Evolutionary conservation across 2,888 invertebrate species (phyloP).

Genomic region (Pachydiplax longipennis): DNA sequence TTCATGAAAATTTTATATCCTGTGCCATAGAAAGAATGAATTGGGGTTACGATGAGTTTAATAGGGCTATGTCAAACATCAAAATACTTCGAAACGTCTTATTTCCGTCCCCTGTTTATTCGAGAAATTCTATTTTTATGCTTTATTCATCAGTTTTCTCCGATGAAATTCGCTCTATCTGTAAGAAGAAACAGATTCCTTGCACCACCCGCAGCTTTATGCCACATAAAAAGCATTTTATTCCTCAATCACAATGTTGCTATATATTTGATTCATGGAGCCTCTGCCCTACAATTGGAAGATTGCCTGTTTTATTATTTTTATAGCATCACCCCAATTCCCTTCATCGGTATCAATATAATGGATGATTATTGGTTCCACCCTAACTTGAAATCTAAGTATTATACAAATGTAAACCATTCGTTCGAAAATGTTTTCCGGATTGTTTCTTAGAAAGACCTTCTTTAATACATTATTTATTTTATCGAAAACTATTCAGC

Average conservation of each 20-base stretch:
- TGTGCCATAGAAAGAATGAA: not conserved
- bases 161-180: not conserved
- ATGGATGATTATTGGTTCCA: not conserved
- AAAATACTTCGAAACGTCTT: not conserved
- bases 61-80: not conserved
- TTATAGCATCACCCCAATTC: not conserved
- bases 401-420: no score
- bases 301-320: not conserved
- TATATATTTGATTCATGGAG: not conserved
- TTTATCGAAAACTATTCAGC: no score
- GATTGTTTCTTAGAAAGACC: no score
- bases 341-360: not conserved
- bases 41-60: not conserved
- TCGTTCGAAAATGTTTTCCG: no score
- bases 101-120: not conserved
- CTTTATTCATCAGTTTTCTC: constrained; percentile 14
- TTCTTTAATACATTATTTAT: no score
- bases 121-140: not conserved
- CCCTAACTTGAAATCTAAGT: not conserved
- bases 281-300: not conserved
- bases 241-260: not conserved
- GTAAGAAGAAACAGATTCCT: not conserved
- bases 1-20: not conserved
- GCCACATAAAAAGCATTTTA: not conserved
- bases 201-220: not conserved